These are phyloP conservation scores for Apostichopus parvimensis DNA, from an alignment of 35 echinoderm and acorn worm species.

Conservation along the genomic window DNA sequence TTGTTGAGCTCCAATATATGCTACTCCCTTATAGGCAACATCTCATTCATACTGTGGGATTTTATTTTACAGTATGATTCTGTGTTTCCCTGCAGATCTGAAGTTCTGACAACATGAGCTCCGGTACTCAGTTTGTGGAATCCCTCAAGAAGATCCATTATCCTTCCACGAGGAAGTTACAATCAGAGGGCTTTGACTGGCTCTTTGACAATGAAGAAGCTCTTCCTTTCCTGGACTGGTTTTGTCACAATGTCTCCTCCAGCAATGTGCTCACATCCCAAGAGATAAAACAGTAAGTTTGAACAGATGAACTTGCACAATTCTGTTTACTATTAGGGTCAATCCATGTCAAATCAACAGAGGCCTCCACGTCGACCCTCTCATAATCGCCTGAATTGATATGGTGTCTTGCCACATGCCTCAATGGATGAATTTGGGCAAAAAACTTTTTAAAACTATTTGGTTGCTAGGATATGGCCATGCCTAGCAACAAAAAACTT, in stretches of 20 bases:
- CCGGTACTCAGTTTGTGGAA: slow-evolving; percentile 64
- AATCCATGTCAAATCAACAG: no score
- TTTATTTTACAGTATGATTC: no score
- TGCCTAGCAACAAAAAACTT: no score
- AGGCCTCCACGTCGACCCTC: no score
- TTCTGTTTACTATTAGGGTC: not conserved
- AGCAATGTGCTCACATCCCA: slow-evolving; percentile 62
- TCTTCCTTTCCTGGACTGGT: slow-evolving; percentile 88
- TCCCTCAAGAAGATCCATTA: slow-evolving; percentile 69
- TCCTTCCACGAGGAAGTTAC: slow-evolving; percentile 63
- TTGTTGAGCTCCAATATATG: no score
- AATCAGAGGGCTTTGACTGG: slow-evolving; percentile 90
- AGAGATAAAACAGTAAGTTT: slow-evolving; percentile 83
- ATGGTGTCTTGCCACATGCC: no score
- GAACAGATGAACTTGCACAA: not conserved
- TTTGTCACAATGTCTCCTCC: slow-evolving; percentile 81
- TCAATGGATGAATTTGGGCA: no score
- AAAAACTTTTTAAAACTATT: no score
- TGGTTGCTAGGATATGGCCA: no score
- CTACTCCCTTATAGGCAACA: no score
- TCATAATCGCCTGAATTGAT: no score
- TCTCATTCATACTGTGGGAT: no score
- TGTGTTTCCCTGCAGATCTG: not conserved
- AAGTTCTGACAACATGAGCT: slow-evolving; percentile 60
- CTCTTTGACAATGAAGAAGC: slow-evolving; percentile 87